Conservation (phyloP, 2,797 vertebrate species). For the Jordanella pulchra region DNA sequence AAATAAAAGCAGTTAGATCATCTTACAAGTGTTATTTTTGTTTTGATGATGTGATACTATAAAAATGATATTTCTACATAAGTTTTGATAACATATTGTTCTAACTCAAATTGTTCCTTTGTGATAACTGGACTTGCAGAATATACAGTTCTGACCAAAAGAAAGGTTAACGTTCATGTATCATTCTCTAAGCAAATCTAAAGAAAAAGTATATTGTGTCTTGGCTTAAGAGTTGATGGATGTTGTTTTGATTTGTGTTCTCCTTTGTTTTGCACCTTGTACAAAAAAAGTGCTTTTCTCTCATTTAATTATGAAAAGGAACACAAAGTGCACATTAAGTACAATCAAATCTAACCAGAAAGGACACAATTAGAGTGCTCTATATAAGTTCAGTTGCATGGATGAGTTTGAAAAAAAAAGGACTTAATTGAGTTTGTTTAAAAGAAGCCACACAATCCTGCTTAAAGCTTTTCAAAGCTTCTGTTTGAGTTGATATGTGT, state of each 20-base stretch:
- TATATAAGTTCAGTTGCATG: constrained; percentile 8
- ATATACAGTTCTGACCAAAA: background rate
- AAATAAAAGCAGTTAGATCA: background rate
- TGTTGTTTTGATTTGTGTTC: constrained; percentile 22
- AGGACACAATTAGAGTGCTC: constrained; percentile 25
- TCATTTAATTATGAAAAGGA: constrained; percentile 46
- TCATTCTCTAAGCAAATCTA: background rate
- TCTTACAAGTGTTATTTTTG: background rate
- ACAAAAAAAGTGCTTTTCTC: constrained; percentile 51
- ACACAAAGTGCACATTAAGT: constrained; percentile 12
- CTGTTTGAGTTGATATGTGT: constrained; percentile 22
- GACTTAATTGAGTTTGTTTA: constrained; percentile 20
- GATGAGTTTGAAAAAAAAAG: constrained; percentile 15
- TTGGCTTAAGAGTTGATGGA: background rate
- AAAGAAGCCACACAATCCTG: constrained; percentile 1
- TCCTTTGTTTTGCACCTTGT: constrained; percentile 46
- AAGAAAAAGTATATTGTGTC: background rate
- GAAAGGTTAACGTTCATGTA: background rate
- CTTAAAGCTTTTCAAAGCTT: constrained; percentile 29
- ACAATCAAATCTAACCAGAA: constrained; percentile 6
- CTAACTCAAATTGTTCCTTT: no score
- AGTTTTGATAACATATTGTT: background rate
- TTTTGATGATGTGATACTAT: background rate
- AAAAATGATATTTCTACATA: background rate
- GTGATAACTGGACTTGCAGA: no score